Conservation (phyloP, 2,797 vertebrate species). For the Xenopus petersii region DNA sequence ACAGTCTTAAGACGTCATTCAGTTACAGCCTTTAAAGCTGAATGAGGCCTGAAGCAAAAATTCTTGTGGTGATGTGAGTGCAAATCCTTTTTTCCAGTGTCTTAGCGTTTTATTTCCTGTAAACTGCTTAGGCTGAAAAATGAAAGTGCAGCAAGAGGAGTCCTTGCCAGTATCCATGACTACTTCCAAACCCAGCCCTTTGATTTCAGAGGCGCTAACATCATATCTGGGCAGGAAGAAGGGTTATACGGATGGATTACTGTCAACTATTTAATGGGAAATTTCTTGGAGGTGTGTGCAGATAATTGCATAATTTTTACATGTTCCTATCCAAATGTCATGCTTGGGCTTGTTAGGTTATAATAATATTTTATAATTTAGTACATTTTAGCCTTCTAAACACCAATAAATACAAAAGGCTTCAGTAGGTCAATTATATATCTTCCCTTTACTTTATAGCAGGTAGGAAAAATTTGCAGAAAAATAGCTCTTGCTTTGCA, state of each 20-base stretch:
- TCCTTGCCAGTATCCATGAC: slow-evolving; percentile 72
- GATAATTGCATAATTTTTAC: slow-evolving; percentile 63
- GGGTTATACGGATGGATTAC: slow-evolving; percentile 96
- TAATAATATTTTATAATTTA: background rate
- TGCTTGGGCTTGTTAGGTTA: background rate
- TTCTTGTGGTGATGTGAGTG: background rate
- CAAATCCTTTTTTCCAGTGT: slow-evolving; percentile 47
- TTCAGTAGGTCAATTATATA: no score
- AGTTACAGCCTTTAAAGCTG: no score
- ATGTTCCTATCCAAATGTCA: background rate
- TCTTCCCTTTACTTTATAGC: no score
- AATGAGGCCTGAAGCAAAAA: no score
- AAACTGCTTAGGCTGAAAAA: slow-evolving; percentile 74
- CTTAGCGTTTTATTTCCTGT: slow-evolving; percentile 65
- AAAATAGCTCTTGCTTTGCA: no score
- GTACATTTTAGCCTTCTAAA: no score
- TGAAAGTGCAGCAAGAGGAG: slow-evolving; percentile 68
- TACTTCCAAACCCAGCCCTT: slow-evolving; percentile 84
- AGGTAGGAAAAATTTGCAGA: no score
- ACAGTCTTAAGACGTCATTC: background rate
- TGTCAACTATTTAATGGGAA: slow-evolving; percentile 93
- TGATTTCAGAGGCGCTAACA: slow-evolving; percentile 83
- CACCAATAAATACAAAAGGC: no score
- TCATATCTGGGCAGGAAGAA: slow-evolving; percentile 90
- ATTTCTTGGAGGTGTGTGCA: slow-evolving; percentile 85